These are phyloP conservation scores for Xestoiulus laeticollis DNA, from an alignment of 2,888 invertebrate species.

Conservation along the genomic window DNA sequence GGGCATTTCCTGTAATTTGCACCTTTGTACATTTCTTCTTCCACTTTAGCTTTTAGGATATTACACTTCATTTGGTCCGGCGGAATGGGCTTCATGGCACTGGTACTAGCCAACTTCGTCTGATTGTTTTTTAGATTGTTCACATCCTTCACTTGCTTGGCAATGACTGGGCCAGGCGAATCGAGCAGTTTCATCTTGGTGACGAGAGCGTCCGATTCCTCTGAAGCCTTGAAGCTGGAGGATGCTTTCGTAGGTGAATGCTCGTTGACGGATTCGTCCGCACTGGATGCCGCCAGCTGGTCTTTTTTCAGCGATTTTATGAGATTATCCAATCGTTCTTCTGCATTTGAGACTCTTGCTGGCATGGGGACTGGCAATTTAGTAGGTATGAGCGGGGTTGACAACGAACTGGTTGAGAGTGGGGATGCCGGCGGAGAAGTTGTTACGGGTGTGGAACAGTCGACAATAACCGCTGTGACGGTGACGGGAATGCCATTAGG, in stretches of 20 bases:
- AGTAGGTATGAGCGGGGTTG: slow-evolving; percentile 53
- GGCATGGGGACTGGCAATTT: slow-evolving; percentile 58
- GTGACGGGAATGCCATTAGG: slow-evolving; percentile 47
- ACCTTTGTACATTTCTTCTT: slow-evolving; percentile 71
- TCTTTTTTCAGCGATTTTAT: slow-evolving; percentile 80
- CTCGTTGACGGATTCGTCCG: slow-evolving; percentile 54
- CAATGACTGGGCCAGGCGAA: slow-evolving; percentile 56
- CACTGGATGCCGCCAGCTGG: slow-evolving; percentile 57
- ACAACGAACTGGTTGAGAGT: slow-evolving; percentile 49
- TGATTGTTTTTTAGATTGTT: slow-evolving; percentile 62
- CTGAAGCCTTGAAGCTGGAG: slow-evolving; percentile 49
- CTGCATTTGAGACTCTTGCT: slow-evolving; percentile 63
- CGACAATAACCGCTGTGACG: neutral
- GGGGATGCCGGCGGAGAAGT: slow-evolving; percentile 54
- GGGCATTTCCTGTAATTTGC: too few species aligned
- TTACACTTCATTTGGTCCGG: slow-evolving; percentile 94
- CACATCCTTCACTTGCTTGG: slow-evolving; percentile 61
- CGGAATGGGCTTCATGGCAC: slow-evolving; percentile 73
- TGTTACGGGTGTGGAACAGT: slow-evolving; percentile 43
- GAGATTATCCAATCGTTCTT: slow-evolving; percentile 76
- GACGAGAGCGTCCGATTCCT: slow-evolving; percentile 58
- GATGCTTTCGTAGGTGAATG: slow-evolving; percentile 49
- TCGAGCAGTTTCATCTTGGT: slow-evolving; percentile 64
- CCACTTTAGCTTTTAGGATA: slow-evolving; percentile 84
- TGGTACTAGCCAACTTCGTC: slow-evolving; percentile 61